Conservation (phyloP, 2,113 vertebrate genomes). For the Neotoma lepida region DNA sequence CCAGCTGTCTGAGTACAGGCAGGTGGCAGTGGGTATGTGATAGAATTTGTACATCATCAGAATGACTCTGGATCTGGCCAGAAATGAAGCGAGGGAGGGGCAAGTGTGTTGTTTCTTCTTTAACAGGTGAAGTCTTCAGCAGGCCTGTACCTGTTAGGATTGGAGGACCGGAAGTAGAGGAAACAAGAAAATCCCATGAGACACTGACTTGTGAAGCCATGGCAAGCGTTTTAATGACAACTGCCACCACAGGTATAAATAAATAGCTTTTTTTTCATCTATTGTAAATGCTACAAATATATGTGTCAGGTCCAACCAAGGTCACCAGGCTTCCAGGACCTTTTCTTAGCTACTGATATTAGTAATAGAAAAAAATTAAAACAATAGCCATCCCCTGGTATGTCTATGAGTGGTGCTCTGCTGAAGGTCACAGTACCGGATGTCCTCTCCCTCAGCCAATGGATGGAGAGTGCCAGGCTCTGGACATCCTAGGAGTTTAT, state of each 20-base stretch:
- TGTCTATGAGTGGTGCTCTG: rapidly evolving
- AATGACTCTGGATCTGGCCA: background rate
- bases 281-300: constrained; percentile 85
- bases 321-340: constrained; percentile 75
- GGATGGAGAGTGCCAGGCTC: background rate
- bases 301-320: constrained; percentile 78
- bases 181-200: constrained; percentile 19
- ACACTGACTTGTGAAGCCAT: constrained; percentile 81
- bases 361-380: constrained; percentile 59
- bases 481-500: too few species aligned
- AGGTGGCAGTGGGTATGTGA: background rate
- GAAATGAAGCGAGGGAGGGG: too few species aligned
- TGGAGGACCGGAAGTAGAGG: background rate
- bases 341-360: constrained; percentile 61
- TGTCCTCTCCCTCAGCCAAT: background rate
- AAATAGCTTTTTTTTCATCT: constrained; percentile 89
- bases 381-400: background rate
- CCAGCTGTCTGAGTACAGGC: rapidly evolving
- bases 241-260: constrained; percentile 85
- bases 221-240: constrained; percentile 92
- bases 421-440: background rate
- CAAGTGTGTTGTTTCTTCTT: too few species aligned
- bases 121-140: background rate
- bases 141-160: rapidly evolving
- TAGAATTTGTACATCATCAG: too few species aligned